Evolutionary conservation across 1,140 invertebrate genomes (phyloP), one percentile per base, ranked within the genome.

Genomic region (Bombus waltoni): DNA sequence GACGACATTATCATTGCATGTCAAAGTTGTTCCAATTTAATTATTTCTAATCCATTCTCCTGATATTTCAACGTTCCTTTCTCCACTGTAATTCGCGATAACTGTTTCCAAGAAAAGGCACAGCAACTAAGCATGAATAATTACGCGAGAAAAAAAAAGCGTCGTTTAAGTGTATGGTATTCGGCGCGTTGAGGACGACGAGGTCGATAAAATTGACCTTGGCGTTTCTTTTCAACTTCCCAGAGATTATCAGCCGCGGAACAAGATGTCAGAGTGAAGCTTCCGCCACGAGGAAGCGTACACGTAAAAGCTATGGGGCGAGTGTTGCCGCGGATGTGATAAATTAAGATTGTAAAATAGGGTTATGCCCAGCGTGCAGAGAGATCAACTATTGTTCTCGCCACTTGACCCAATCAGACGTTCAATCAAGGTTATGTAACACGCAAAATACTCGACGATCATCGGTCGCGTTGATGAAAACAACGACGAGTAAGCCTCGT

Each of bases 341-440:
- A 89, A 87, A 94, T 94, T 94, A 94, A 93, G 88, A 94, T 91
- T 86, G 89, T 92, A 89, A 87, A 94, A 93, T 89, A 88, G 92
- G 92, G 92, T 92, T 94, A 93, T 89, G 78, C 89, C 71, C 87
- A 87, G 76, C 90, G 25, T 57, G 90, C 66, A 72, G 82, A 72
- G 82, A 68, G 82, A 89, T 85, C 66, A 79, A 92, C 91, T 91
- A 95, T 95, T 95, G 94, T 95, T 95, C 94, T 93, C 90, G 59
- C 88, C 94, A 95, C 93, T 95, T 95, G 93, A 93, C 91, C 86
- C 84, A 93, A 95, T 95, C 93, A 94, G 83, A 93, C 88, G 83
- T 85, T 86, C 92, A 94, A 94, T 93, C 91, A 87, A 88, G 66
- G 78, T 94, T 94, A 90, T 85, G 90, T 92, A 94, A 94, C 91